Percentiles rank a stretch among this genome's conserved stretches.
Conservation (phyloP, 2,113 vertebrate species). For the Lucifuga dentata region DNA sequence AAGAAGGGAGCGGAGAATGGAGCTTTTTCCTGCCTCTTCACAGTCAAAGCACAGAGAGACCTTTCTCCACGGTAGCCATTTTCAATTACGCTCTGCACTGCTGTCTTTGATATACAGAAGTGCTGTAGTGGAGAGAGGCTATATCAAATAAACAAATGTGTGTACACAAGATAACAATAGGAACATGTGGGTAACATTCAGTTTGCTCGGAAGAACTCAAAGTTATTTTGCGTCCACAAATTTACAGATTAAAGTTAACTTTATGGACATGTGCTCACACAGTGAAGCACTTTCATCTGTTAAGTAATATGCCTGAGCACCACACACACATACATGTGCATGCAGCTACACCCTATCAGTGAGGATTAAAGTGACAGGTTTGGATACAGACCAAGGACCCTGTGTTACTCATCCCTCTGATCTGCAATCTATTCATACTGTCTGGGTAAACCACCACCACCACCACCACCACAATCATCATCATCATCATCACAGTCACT, state of each 20-base stretch:
- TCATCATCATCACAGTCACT: not conserved
- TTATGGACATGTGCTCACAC: slow-evolving; percentile 21
- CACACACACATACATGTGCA: slow-evolving; percentile 19
- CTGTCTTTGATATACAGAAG: slow-evolving; percentile 79
- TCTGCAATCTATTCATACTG: slow-evolving; percentile 32
- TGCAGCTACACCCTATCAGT: slow-evolving; percentile 5
- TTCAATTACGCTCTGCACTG: slow-evolving; percentile 78
- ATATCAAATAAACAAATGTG: slow-evolving; percentile 83
- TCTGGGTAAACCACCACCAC: slow-evolving; percentile 27
- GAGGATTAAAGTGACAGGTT: slow-evolving; percentile 43
- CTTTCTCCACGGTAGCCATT: slow-evolving; percentile 80
- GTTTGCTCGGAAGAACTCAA: slow-evolving; percentile 66
- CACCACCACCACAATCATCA: slow-evolving; percentile 41
- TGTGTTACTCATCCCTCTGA: slow-evolving; percentile 30
- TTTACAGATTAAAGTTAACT: slow-evolving; percentile 66
- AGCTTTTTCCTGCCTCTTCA: slow-evolving; percentile 72
- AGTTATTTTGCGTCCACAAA: slow-evolving; percentile 63
- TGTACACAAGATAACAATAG: slow-evolving; percentile 80
- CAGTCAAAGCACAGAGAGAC: slow-evolving; percentile 76
- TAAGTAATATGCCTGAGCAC: not conserved
- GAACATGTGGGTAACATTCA: slow-evolving; percentile 75
- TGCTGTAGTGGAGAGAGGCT: slow-evolving; percentile 70
- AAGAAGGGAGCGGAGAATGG: slow-evolving; percentile 77
- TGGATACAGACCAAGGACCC: slow-evolving; percentile 19
- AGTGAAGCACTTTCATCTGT: not conserved